Conservation (phyloP, 2,888 invertebrate species). For the Elmis aenea region DNA sequence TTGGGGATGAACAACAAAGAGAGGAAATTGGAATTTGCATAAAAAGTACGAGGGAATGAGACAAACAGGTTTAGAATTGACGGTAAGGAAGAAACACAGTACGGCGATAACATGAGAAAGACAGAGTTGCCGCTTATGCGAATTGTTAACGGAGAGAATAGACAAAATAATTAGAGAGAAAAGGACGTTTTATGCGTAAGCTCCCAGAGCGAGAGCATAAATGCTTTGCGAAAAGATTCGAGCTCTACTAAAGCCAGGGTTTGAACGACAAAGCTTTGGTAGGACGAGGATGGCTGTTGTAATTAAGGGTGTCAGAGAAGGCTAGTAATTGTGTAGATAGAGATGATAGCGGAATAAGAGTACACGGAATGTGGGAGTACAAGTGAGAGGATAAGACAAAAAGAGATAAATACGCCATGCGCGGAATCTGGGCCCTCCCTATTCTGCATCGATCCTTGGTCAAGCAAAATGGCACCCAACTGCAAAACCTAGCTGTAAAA, state of each 20-base stretch:
- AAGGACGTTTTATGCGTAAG: slow-evolving; percentile 9
- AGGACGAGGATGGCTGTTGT: slow-evolving; percentile 21
- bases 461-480: slow-evolving; percentile 48
- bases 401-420: slow-evolving; percentile 49
- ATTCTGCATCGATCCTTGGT: slow-evolving; percentile 45
- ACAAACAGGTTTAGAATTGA: slow-evolving; percentile 5
- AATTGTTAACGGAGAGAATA: slow-evolving; percentile 20
- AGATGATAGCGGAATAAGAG: slow-evolving; percentile 28
- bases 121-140: slow-evolving; percentile 12
- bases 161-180: slow-evolving; percentile 17
- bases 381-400: slow-evolving; percentile 48
- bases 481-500: slow-evolving; percentile 46
- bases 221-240: slow-evolving; percentile 12
- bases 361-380: slow-evolving; percentile 35
- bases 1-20: slow-evolving; percentile 36
- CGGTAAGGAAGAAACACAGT: slow-evolving; percentile 10
- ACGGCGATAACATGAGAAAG: slow-evolving; percentile 1
- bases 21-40: slow-evolving; percentile 34
- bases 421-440: slow-evolving; percentile 45
- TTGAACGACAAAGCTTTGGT: slow-evolving; percentile 11
- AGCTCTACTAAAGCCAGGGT: slow-evolving; percentile 14
- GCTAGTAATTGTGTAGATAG: slow-evolving; percentile 20
- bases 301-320: slow-evolving; percentile 21
- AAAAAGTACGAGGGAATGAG: slow-evolving; percentile 26
- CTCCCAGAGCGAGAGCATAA: slow-evolving; percentile 7